Percentiles rank a stretch among this genome's conserved stretches.
Evolutionary conservation across 2,888 invertebrate genomes (phyloP).

Genomic region (Parasteatoda lunata): DNA sequence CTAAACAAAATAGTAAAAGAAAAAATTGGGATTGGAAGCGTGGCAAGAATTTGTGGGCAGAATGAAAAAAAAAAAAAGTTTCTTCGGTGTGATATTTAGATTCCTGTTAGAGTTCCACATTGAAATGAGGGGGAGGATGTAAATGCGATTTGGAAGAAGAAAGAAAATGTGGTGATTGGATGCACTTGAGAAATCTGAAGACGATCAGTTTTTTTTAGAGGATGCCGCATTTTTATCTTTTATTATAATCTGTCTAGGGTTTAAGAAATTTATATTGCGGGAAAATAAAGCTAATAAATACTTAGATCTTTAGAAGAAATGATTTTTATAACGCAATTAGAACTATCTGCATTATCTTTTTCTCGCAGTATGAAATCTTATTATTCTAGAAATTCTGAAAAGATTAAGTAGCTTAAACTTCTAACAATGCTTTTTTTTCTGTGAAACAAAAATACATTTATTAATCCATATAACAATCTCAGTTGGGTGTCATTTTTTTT

Average conservation of each 20-base stretch:
- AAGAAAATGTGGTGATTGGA: conserved; percentile 5
- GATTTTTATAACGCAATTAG: no score
- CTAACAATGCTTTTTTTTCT: no score
- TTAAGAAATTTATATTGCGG: no score
- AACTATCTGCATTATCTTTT: no score
- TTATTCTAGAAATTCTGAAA: no score
- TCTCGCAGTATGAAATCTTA: no score
- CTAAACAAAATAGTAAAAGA: conserved; percentile 9
- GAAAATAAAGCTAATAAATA: no score
- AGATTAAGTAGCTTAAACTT: no score
- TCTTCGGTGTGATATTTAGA: conserved; percentile 24
- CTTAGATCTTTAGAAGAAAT: no score
- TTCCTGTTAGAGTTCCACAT: conserved; percentile 18
- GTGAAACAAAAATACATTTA: no score
- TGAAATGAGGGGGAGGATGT: conserved; percentile 22
- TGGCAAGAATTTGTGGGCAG: background rate
- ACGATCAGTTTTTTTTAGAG: background rate
- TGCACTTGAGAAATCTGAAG: background rate
- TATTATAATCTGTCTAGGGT: background rate
- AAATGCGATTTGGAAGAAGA: conserved; percentile 1
- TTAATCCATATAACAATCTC: no score
- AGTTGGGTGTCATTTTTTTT: no score
- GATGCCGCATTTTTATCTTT: background rate
- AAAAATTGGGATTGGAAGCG: conserved; percentile 9
- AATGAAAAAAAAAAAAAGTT: conserved; percentile 12